phyloP scores from a whole-genome alignment of 1,140 invertebrate genomes.

The Halesus radiatus region DNA sequence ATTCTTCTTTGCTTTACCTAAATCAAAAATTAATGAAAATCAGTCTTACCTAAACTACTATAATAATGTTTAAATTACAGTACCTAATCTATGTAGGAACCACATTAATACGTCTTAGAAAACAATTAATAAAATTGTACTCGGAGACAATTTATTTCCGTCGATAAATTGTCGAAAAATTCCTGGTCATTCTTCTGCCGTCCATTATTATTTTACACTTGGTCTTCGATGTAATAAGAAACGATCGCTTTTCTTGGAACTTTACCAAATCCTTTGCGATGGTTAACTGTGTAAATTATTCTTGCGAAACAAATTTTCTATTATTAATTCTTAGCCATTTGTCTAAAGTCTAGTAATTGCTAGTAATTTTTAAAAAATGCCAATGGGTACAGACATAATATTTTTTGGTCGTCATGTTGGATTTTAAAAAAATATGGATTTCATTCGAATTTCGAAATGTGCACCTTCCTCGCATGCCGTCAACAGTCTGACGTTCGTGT shows the following conservation, averaged over 20 bases:
- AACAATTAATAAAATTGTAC: too few relatives aligned
- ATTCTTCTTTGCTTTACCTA: not conserved
- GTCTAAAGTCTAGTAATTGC: too few relatives aligned
- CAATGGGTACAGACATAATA: too few relatives aligned
- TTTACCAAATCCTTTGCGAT: conserved; percentile 36
- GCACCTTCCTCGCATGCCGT: not conserved
- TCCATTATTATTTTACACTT: conserved; percentile 30
- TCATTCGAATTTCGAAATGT: not conserved
- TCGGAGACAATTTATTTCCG: not conserved
- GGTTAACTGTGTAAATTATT: conserved; percentile 46
- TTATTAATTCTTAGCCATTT: too few relatives aligned
- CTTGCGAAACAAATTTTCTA: conserved; percentile 2
- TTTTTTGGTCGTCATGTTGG: too few relatives aligned
- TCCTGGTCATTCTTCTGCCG: not conserved
- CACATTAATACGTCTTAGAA: not conserved
- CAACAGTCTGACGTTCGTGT: conserved; percentile 28
- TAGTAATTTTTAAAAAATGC: too few relatives aligned
- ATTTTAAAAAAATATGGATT: too few relatives aligned
- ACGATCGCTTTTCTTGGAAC: conserved; percentile 46
- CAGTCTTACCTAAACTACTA: not conserved
- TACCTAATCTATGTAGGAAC: not conserved
- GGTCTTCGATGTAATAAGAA: conserved; percentile 49
- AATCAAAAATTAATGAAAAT: not conserved
- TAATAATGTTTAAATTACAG: not conserved
- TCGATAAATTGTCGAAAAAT: not conserved